phyloP scores from a whole-genome alignment of 92 coral and sea anemone species.

The Chrysogorgia sp. region DNA sequence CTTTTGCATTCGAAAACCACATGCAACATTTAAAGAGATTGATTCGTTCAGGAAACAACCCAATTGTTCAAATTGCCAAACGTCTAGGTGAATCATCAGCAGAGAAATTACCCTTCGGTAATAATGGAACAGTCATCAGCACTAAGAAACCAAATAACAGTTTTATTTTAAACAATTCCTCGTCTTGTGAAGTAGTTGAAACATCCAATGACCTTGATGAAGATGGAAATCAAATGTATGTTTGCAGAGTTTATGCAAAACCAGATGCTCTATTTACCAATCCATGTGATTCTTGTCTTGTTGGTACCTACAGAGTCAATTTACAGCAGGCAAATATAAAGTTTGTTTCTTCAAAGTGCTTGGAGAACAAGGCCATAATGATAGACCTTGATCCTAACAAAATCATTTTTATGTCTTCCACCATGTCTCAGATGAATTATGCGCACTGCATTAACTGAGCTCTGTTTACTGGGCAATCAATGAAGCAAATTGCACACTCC shows the following conservation, averaged over 20 bases:
- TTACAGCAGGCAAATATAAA: conserved; percentile 19
- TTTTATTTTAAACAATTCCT: conserved; percentile 3
- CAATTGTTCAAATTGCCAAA: too few species aligned
- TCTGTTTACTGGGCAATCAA: too few species aligned
- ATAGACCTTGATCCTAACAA: conserved; percentile 17
- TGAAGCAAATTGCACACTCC: too few species aligned
- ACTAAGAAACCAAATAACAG: conserved; percentile 18
- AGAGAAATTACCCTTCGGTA: background rate
- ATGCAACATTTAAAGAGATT: conserved; percentile 26
- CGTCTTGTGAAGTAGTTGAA: conserved; percentile 30
- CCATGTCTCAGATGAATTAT: too few species aligned
- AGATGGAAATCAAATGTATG: conserved; percentile 1
- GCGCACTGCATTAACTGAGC: too few species aligned
- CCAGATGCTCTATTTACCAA: conserved; percentile 5
- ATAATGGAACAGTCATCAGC: conserved; percentile 3
- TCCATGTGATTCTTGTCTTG: conserved; percentile 26
- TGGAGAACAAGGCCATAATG: conserved; percentile 14
- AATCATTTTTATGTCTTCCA: conserved; percentile 5
- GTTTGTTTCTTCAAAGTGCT: conserved; percentile 7
- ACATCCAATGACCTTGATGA: conserved; percentile 6
- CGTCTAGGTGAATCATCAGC: conserved; percentile 10
- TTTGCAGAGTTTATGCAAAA: conserved; percentile 21
- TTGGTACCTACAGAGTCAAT: conserved; percentile 23
- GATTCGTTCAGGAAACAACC: too few species aligned
- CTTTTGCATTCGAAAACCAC: conserved; percentile 19